Base-by-base conservation (phyloP, 2,888 invertebrate species). In the Platerodrilus igneus region DNA sequence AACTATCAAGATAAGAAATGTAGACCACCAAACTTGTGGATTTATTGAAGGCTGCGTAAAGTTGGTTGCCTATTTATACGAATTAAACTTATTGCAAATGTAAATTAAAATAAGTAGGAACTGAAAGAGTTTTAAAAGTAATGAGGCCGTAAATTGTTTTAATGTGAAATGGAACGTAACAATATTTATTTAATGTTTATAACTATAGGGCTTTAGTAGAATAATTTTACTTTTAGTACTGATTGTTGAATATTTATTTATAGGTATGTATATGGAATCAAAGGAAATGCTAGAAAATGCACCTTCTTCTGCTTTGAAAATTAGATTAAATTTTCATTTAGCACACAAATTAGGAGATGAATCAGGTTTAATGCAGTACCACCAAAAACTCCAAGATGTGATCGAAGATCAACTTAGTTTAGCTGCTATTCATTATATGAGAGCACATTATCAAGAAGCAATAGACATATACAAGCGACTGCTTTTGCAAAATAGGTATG, bases 391-490 rank as follows among this genome's bases (percentile, higher is more conserved):
- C 20, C 83, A 88, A 37, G 92, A 93, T 59, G 79, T 87, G 4
- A 77, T 93, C 1, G 94, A 96, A 66, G 96, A 99, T 72, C 95
- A 96, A 67, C 75, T 99, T 21, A 91, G 93, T 55, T 68, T 97
- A 36, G 97, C 97, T 1, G 91, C 96, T 1, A 88, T 99, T 51
- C 96, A 99, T 65, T 99, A 94, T 63, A 74, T 97, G 37, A 77
- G 96, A 36, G 88, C 90, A 4, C 97, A 99, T 68, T 99, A 96
- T 64, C 95, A 96, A 64, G 97, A 99, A 66, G 96, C 99, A 27
- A 95, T 97, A 45, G 96, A 97, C 65, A 92, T 97, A 48, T 99
- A 99, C 64, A 99, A 97, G 68, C 79, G 91, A 43, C 78, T 97
- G 35, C 73, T 97, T 8, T 69, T 93, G 13, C 91, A 93, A 56